Evolutionary conservation across 2,797 vertebrate species (phyloP).

Genomic region (Anguilla obscura): DNA sequence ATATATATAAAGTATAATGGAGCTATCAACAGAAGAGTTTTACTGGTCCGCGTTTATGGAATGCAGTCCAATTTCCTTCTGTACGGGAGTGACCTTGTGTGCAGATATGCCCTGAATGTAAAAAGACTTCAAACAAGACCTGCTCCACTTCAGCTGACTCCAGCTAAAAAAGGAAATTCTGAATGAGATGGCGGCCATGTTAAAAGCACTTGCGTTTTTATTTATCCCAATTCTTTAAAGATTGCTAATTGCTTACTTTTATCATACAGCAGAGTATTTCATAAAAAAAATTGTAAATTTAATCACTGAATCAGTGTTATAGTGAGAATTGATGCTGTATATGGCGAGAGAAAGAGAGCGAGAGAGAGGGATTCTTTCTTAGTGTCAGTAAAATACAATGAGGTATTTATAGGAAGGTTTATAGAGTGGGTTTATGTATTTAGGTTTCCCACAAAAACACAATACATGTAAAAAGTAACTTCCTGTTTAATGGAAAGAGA

Average conservation of each 20-base stretch:
- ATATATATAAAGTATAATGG: not conserved
- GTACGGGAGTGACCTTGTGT: not conserved
- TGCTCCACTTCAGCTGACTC: not conserved
- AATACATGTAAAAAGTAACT: not conserved
- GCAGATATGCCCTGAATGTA: not conserved
- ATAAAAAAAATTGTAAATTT: not conserved
- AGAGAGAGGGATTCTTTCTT: not conserved
- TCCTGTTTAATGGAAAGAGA: not conserved
- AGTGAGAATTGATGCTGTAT: not conserved
- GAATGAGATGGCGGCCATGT: not conserved
- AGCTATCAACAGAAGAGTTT: not conserved
- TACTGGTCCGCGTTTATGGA: not conserved
- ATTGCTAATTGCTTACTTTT: not conserved
- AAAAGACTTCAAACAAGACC: not conserved
- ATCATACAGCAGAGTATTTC: not conserved
- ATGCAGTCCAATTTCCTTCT: not conserved
- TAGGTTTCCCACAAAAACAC: not conserved
- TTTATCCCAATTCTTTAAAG: not conserved
- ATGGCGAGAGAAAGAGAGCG: not conserved
- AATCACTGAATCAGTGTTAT: not conserved
- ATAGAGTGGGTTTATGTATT: not conserved
- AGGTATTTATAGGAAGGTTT: not conserved
- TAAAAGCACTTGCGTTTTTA: not conserved
- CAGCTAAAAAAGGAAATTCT: not conserved
- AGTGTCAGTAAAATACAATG: not conserved